Evolutionary conservation across 2,797 vertebrate genomes (phyloP).

Genomic region (Rhyacichthys aspro): DNA sequence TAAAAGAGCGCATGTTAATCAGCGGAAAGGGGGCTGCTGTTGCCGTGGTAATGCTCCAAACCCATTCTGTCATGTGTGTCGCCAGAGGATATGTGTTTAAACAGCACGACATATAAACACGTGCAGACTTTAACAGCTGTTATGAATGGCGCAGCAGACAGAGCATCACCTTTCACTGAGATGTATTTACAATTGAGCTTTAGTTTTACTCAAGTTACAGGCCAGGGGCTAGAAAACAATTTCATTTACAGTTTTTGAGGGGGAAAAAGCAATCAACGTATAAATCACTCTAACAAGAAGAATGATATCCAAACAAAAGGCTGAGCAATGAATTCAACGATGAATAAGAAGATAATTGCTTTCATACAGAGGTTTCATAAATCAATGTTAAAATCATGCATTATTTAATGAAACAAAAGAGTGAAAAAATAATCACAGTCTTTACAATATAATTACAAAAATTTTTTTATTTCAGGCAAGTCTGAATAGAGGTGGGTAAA

Average conservation of each 20-base stretch:
- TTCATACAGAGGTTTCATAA: too few relatives aligned
- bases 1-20: background rate
- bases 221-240: background rate
- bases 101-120: conserved; percentile 13
- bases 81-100: background rate
- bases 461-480: too few relatives aligned
- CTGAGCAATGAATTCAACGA: too few relatives aligned
- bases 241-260: background rate
- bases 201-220: background rate
- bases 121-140: conserved; percentile 15
- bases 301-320: too few relatives aligned
- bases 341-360: too few relatives aligned
- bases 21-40: conserved; percentile 10
- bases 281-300: background rate
- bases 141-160: conserved; percentile 8
- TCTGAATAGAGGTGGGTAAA: too few relatives aligned
- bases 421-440: too few relatives aligned
- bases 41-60: conserved; percentile 9
- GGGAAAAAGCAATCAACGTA: background rate
- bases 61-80: conserved; percentile 8
- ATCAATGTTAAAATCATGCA: too few relatives aligned
- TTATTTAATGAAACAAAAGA: too few relatives aligned
- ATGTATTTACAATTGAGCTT: conserved; percentile 1
- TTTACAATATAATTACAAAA: too few relatives aligned
- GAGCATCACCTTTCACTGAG: background rate